Base-by-base conservation (phyloP, 1,140 invertebrate genomes). In the Drosophila sp. region DNA sequence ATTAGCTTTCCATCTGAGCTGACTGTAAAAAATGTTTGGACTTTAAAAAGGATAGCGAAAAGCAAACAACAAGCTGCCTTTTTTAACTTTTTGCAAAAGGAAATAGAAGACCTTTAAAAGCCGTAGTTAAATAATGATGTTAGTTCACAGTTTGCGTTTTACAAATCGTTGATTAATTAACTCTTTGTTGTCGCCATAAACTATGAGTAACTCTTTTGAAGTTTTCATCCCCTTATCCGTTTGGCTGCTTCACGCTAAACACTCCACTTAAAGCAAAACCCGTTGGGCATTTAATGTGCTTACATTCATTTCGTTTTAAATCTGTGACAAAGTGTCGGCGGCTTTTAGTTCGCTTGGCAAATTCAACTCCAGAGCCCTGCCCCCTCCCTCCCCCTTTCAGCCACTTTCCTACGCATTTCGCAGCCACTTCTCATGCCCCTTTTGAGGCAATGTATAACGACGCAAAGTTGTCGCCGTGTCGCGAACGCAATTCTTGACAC, bases 301-400 rank as follows among this genome's bases (percentile, higher is more conserved):
- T 87, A 81, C 82, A 86, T 87, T 86, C 83, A 72, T 87, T 87
- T 70, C 70, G 71, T 89, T 86, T 86, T 87, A 86, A 86, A 82
- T 86, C 81, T 87, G 59, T 65, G 81, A 82, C 82, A 87, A 87
- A 86, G 81, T 70, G 81, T 53, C 59, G 78, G 45, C 62, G 56
- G 75, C 81, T 87, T 86, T 70, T 87, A 86, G 81, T 76, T 58
- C 25, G 8, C 40, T 27, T 25, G 38, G 9, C 25, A 14, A 45
- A 9, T 7, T 46, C 18, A n/a, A 27, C 45, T 27, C 21, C n/a
- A 48, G 21, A n/a, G n/a, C n/a, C n/a, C n/a, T n/a, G n/a, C n/a
- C n/a, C n/a, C n/a, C 21, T 40, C 2, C 0, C 32, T 21, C 3
- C 14, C 27, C 4, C 11, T 2, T 11, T 7, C 4, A 29, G 7